Evolutionary conservation across 1,140 invertebrate species (phyloP).

Genomic region (Drosophila teissieri): DNA sequence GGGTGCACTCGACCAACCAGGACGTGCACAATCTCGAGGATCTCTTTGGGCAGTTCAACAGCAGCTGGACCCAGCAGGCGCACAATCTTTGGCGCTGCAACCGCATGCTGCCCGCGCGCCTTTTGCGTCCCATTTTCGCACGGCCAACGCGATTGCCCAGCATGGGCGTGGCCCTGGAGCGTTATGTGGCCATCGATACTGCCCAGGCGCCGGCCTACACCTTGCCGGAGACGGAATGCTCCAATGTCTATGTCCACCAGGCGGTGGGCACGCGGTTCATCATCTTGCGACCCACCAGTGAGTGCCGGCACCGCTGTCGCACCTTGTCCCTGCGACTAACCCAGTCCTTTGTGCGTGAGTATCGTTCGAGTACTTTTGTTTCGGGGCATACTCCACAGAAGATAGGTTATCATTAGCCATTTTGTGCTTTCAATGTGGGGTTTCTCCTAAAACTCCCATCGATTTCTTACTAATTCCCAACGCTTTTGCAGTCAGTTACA

Average conservation of each 20-base stretch:
- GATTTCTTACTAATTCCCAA: constrained; percentile 9
- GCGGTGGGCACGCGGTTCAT: constrained; percentile 88
- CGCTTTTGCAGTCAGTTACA: constrained; percentile 89
- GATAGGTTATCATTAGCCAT: no score
- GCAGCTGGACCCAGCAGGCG: constrained; percentile 46
- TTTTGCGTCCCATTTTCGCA: constrained; percentile 88
- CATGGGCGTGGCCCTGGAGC: constrained; percentile 87
- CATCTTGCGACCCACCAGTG: constrained; percentile 88
- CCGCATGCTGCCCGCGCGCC: constrained; percentile 87
- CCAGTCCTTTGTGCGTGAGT: constrained; percentile 88
- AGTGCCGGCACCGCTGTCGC: constrained; percentile 87
- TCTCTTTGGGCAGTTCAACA: constrained; percentile 78
- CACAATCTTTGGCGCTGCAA: constrained; percentile 87
- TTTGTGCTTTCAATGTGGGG: not conserved
- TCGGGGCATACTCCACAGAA: not conserved
- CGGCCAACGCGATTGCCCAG: constrained; percentile 85
- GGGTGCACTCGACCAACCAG: constrained; percentile 85
- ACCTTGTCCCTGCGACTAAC: constrained; percentile 87
- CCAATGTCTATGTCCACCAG: constrained; percentile 89
- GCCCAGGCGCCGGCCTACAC: constrained; percentile 86
- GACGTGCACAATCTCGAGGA: constrained; percentile 80
- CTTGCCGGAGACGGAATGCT: constrained; percentile 89
- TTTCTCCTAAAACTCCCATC: not conserved
- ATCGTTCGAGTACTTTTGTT: not conserved
- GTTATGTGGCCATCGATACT: constrained; percentile 89